phyloP scores from a whole-genome alignment of 64 coral and sea anemone genomes.

The Hydrozoanthus tunicans region DNA sequence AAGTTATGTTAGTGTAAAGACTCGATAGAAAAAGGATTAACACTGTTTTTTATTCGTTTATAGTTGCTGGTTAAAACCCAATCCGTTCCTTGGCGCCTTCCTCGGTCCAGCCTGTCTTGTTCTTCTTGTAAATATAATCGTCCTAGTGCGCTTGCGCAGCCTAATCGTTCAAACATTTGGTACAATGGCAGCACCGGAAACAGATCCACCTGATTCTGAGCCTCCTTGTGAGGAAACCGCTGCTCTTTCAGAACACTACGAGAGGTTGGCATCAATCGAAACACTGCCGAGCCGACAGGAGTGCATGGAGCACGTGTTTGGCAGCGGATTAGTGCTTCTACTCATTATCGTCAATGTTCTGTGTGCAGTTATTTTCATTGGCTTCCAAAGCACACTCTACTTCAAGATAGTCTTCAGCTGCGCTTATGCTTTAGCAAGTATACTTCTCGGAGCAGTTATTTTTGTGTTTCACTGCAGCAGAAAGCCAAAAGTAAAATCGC shows the following conservation, averaged over 20 bases:
- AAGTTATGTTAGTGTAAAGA: too few relatives aligned
- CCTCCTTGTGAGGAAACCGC: constrained; percentile 46
- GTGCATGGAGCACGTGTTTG: constrained; percentile 60
- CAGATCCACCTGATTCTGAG: background rate
- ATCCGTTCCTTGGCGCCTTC: constrained; percentile 90
- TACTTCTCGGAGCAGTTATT: constrained; percentile 63
- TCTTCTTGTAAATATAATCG: constrained; percentile 75
- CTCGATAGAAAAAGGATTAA: background rate
- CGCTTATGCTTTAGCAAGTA: constrained; percentile 70
- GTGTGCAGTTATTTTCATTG: constrained; percentile 62
- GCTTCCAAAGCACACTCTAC: constrained; percentile 35
- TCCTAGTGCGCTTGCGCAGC: constrained; percentile 76
- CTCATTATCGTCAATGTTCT: constrained; percentile 61
- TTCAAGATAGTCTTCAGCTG: constrained; percentile 65
- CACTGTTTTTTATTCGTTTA: constrained; percentile 7
- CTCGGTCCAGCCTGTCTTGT: constrained; percentile 90
- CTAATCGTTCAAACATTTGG: constrained; percentile 57
- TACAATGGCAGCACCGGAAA: background rate
- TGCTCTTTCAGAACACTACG: constrained; percentile 13
- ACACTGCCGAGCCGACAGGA: constrained; percentile 63
- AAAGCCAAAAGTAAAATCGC: constrained; percentile 48
- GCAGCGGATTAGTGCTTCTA: constrained; percentile 70
- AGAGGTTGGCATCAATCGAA: background rate
- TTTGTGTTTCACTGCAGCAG: constrained; percentile 88
- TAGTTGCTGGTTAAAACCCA: constrained; percentile 88